Percentiles rank a stretch among this genome's conserved stretches.
These are phyloP conservation scores for Drosophila helvetica DNA, from an alignment of 2,888 invertebrate genomes.

Conservation along the genomic window DNA sequence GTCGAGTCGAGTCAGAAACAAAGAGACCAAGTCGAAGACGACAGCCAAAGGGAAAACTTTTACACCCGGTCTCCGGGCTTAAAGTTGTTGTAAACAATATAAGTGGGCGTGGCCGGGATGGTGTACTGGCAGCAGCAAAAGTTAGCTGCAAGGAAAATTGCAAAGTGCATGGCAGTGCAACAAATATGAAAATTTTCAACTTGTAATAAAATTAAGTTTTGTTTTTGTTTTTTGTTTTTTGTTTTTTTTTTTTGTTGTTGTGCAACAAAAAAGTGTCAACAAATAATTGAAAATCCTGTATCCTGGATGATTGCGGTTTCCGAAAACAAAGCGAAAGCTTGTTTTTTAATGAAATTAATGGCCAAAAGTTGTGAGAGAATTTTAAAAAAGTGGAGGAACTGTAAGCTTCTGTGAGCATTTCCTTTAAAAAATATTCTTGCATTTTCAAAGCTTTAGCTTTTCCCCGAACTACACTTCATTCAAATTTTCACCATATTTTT, in stretches of 20 bases:
- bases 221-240: conserved; percentile 34
- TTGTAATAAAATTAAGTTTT: conserved; percentile 66
- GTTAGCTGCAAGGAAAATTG: conserved; percentile 44
- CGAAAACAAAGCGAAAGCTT: background rate
- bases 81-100: conserved; percentile 62
- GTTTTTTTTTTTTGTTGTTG: too few species aligned
- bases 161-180: conserved; percentile 56
- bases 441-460: background rate
- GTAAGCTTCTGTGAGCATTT: too few species aligned
- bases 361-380: background rate
- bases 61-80: conserved; percentile 24
- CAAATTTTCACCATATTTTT: background rate
- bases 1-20: background rate
- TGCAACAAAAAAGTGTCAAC: conserved; percentile 56
- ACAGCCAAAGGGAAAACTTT: conserved; percentile 59
- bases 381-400: background rate
- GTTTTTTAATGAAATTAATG: too few species aligned
- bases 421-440: too few species aligned
- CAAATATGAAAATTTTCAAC: conserved; percentile 58
- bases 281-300: conserved; percentile 43
- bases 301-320: conserved; percentile 10
- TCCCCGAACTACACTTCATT: background rate
- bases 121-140: conserved; percentile 11
- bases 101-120: conserved; percentile 30
- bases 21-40: conserved; percentile 31